These are phyloP conservation scores for Stomorhina lunata DNA, from an alignment of 2,888 invertebrate genomes.

Conservation along the genomic window DNA sequence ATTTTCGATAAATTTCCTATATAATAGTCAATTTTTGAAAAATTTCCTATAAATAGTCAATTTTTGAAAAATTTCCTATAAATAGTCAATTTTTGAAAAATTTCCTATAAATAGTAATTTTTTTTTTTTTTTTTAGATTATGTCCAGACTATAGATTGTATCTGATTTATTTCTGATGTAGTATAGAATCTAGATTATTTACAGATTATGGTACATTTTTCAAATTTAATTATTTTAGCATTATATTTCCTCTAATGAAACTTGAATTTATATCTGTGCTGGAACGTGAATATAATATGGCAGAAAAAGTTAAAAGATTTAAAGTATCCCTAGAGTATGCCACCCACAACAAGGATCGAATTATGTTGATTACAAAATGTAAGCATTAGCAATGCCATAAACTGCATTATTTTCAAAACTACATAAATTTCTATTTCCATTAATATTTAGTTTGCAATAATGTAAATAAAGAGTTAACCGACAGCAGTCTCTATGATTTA, in stretches of 20 bases:
- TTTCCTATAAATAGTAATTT: not conserved
- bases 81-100: too few relatives aligned
- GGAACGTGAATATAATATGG: constrained; percentile 70
- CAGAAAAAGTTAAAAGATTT: constrained; percentile 50
- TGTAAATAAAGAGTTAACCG: constrained; percentile 8
- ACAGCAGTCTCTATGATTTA: constrained; percentile 67
- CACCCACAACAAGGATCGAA: constrained; percentile 65
- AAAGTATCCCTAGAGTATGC: constrained; percentile 67
- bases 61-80: too few relatives aligned
- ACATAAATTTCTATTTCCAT: not conserved
- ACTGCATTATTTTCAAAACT: not conserved
- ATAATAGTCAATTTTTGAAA: too few relatives aligned
- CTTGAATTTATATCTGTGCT: constrained; percentile 74
- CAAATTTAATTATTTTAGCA: constrained; percentile 69
- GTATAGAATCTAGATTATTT: too few relatives aligned
- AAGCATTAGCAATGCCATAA: constrained; percentile 24
- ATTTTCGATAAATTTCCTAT: too few relatives aligned
- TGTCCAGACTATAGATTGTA: too few relatives aligned
- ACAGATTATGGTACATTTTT: constrained; percentile 8
- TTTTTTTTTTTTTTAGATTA: not conserved
- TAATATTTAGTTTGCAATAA: constrained; percentile 19
- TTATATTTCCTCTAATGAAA: constrained; percentile 76
- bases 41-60: too few relatives aligned
- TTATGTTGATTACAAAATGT: constrained; percentile 72
- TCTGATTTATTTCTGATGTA: too few relatives aligned